phyloP scores from a whole-genome alignment of 2,113 vertebrate genomes.

The Stigmatopora argus region DNA sequence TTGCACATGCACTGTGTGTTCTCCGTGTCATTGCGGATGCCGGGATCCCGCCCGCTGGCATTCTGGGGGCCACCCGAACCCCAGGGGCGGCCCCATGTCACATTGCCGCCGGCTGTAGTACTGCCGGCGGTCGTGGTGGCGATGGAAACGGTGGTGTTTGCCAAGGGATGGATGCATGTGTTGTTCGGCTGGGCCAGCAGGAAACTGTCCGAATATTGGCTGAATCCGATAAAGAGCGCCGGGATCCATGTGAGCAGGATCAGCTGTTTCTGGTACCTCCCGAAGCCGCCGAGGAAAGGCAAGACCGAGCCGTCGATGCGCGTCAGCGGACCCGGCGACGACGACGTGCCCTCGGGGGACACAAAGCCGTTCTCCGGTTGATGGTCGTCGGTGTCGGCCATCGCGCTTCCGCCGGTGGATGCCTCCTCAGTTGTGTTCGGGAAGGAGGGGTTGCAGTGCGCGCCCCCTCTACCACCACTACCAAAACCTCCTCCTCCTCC shows the following conservation, averaged over 20 bases:
- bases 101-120: slow-evolving; percentile 23
- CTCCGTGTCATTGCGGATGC: slow-evolving; percentile 39
- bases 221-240: slow-evolving; percentile 90
- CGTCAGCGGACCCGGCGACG: slow-evolving; percentile 70
- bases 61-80: slow-evolving; percentile 39
- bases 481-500: neutral
- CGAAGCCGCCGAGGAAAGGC: slow-evolving; percentile 85
- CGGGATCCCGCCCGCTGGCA: slow-evolving; percentile 29
- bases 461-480: slow-evolving; percentile 1
- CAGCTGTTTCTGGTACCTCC: slow-evolving; percentile 85
- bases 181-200: slow-evolving; percentile 83
- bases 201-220: slow-evolving; percentile 91
- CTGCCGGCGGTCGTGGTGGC: neutral
- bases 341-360: slow-evolving; percentile 58
- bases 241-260: slow-evolving; percentile 94
- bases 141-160: slow-evolving; percentile 29
- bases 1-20: slow-evolving; percentile 72
- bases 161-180: slow-evolving; percentile 69
- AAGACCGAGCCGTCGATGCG: slow-evolving; percentile 82
- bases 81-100: slow-evolving; percentile 39
- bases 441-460: slow-evolving; percentile 62
- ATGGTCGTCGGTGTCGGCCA: slow-evolving; percentile 67
- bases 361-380: slow-evolving; percentile 76
- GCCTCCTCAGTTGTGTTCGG: slow-evolving; percentile 45
- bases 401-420: slow-evolving; percentile 59